A percentile compares a stretch with the other conserved stretches of the same genome.
phyloP scores from a whole-genome alignment of 2,888 invertebrate species.

The Omphaloscelis lunosa region DNA sequence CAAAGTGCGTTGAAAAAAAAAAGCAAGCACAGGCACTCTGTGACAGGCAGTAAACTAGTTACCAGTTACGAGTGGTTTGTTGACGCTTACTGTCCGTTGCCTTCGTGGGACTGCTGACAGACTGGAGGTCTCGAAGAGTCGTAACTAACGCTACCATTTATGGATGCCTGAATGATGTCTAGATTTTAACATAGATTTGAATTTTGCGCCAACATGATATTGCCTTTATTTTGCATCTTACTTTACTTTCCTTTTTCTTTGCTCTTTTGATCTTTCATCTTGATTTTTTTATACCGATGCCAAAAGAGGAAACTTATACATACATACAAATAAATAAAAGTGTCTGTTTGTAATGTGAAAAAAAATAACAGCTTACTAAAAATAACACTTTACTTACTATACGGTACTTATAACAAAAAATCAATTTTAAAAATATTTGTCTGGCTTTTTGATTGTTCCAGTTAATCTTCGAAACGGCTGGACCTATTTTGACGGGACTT shows the following conservation, averaged over 20 bases:
- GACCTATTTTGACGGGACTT: too few species aligned
- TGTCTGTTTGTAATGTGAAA: too few species aligned
- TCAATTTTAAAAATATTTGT: too few species aligned
- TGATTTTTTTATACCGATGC: not conserved
- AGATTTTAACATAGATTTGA: constrained; percentile 2
- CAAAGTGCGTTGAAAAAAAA: not conserved
- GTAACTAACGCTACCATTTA: constrained; percentile 13
- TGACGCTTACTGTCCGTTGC: constrained; percentile 26
- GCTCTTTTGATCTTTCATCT: not conserved
- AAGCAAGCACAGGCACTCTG: not conserved
- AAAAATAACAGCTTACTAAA: too few species aligned
- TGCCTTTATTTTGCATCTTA: not conserved
- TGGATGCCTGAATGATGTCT: constrained; percentile 8
- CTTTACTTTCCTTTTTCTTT: not conserved
- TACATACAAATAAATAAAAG: too few species aligned
- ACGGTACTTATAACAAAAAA: too few species aligned
- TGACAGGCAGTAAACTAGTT: constrained; percentile 10
- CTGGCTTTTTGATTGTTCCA: too few species aligned
- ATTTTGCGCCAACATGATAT: not conserved
- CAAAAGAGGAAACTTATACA: too few species aligned
- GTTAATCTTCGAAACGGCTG: too few species aligned
- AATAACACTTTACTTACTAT: too few species aligned
- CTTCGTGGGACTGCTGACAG: constrained; percentile 15
- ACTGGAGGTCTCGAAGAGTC: constrained; percentile 22
- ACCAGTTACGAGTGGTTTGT: constrained; percentile 27